Evolutionary conservation across 2,888 invertebrate genomes (phyloP), one percentile per base, ranked within the genome.

Genomic region (Troglohyphantes excavatus): DNA sequence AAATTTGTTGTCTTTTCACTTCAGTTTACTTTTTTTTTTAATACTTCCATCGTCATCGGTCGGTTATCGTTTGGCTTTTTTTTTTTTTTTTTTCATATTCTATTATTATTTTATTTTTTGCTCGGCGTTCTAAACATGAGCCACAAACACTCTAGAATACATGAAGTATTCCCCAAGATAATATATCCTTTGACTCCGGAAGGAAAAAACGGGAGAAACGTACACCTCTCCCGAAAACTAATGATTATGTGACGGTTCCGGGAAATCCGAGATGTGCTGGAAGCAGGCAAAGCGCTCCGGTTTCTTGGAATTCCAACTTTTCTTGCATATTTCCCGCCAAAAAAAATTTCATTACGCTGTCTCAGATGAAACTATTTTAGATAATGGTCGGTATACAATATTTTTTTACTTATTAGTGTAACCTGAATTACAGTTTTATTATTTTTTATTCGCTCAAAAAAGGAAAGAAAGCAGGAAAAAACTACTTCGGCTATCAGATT

Each of bases 171-270:
- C 78, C 89, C 83, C 89, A 72, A 43, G 89, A 84, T 84, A 84
- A 84, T 90, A 90, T 90, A 76, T 84, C 78, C 89, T 78, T 78
- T 73, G 73, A 67, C 87, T 81, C 73, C 63, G 6, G 79, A 61
- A 68, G 82, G 76, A 83, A 84, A 79, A 89, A 78, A 78, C 39
- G 43, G 43, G 68, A 72, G 82, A 90, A 84, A 84, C 53, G 72
- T 83, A 83, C 78, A 83, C 83, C 83, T 90, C 65, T 73, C 72
- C 72, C 39, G 83, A 61, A 90, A 78, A 84, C 89, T 90, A 90
- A 90, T 84, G 89, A 90, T 78, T 84, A 75, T 90, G 83, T 90
- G 89, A 90, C 89, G 89, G 83, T 90, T 90, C 29, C 89, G 83
- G 46, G 89, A 84, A 90, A 90, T 59, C 11, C 17, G 89, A 90